A percentile compares a stretch with the other conserved stretches of the same genome.
Evolutionary conservation across 92 coral and sea anemone species (phyloP).

Genomic region (Epizoanthus rinbou): DNA sequence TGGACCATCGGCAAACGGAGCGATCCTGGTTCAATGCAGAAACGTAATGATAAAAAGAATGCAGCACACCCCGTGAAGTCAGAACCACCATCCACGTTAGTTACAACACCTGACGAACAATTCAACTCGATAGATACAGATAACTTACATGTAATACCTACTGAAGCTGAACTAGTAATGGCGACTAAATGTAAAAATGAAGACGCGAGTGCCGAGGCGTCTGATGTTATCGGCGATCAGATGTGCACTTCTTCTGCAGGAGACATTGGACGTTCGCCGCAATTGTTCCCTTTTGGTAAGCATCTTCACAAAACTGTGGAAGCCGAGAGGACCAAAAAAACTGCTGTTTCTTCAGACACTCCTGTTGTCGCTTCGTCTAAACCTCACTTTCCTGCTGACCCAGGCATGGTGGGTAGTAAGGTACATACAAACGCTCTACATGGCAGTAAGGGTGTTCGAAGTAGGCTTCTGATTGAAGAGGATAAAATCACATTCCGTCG

Average conservation of each 20-base stretch:
- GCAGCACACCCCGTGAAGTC: not conserved
- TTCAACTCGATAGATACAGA: not conserved
- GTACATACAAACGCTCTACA: not conserved
- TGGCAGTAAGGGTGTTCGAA: not conserved
- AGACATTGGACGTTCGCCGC: not conserved
- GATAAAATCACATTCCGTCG: conserved; percentile 8
- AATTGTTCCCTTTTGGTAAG: not conserved
- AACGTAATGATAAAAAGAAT: not conserved
- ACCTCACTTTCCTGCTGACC: not conserved
- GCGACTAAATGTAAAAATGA: not conserved
- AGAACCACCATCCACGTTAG: not conserved
- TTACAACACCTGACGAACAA: not conserved
- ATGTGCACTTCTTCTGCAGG: not conserved
- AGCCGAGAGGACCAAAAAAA: not conserved
- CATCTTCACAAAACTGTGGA: not conserved
- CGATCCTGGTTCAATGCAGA: not conserved
- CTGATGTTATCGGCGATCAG: not conserved
- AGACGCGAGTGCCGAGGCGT: not conserved
- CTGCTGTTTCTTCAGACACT: not conserved
- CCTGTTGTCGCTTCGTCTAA: not conserved
- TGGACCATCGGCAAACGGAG: conserved; percentile 16
- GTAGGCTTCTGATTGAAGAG: not conserved
- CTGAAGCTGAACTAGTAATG: not conserved
- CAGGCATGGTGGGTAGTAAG: not conserved
- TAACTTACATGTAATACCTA: not conserved